These are phyloP conservation scores for Phyllostomus discolor DNA, from an alignment of 2,113 vertebrate genomes.

Conservation along the genomic window DNA sequence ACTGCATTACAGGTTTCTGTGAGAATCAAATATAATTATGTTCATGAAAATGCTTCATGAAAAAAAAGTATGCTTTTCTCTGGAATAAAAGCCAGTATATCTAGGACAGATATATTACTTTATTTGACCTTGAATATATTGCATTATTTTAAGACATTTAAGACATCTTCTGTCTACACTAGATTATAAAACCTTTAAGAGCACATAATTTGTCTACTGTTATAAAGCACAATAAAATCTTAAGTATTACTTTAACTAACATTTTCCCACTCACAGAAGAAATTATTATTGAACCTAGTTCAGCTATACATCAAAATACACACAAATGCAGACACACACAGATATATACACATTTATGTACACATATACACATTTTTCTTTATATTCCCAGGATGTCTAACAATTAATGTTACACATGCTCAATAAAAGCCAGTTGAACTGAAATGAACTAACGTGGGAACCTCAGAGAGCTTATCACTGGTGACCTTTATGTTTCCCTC, in stretches of 20 bases:
- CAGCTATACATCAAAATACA: constrained; percentile 11
- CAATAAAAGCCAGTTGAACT: neutral
- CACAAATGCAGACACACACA: neutral
- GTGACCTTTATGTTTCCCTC: neutral
- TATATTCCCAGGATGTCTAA: neutral
- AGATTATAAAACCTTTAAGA: constrained; percentile 28
- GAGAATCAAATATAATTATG: constrained; percentile 34
- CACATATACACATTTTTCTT: neutral
- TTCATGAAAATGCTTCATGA: neutral
- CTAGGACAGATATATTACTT: neutral
- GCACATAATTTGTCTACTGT: neutral
- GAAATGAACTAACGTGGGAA: constrained; percentile 10
- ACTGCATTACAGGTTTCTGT: neutral
- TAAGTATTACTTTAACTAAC: neutral
- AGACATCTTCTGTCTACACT: constrained; percentile 9
- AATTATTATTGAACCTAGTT: constrained; percentile 17
- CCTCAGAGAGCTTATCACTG: neutral
- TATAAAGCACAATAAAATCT: constrained; percentile 1
- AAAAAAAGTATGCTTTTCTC: neutral
- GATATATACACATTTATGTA: neutral
- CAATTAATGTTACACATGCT: neutral
- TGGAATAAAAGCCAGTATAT: constrained; percentile 33
- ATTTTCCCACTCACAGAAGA: constrained; percentile 6
- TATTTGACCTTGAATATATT: constrained; percentile 1
- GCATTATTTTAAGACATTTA: constrained; percentile 23